A percentile compares a stretch with the other conserved stretches of the same genome.
phyloP scores from a whole-genome alignment of 2,113 vertebrate genomes.

The Pheucticus melanocephalus region DNA sequence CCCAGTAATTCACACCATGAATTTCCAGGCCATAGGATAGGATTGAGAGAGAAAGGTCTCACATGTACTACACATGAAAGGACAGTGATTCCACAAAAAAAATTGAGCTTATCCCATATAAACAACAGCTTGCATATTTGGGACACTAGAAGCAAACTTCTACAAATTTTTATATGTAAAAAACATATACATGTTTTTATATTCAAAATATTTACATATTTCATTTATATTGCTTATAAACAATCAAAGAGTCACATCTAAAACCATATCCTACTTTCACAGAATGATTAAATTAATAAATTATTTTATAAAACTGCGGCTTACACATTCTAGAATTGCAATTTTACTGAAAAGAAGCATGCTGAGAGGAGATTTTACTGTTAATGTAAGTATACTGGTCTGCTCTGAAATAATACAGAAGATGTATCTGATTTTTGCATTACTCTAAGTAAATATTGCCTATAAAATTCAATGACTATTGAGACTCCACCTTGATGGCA shows the following conservation, averaged over 20 bases:
- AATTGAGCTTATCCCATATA: neutral
- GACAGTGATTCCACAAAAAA: neutral
- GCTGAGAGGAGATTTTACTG: neutral
- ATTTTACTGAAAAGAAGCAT: neutral
- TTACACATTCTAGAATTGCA: neutral
- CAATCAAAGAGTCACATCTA: neutral
- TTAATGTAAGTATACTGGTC: neutral
- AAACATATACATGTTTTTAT: neutral
- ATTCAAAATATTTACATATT: neutral
- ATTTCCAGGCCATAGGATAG: neutral
- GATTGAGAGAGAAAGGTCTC: neutral
- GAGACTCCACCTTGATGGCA: neutral
- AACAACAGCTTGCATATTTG: neutral
- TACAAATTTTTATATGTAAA: too few species aligned
- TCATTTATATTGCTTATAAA: neutral
- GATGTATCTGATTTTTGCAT: neutral
- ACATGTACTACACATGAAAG: neutral
- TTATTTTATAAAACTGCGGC: neutral
- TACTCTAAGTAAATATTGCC: neutral
- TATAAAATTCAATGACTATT: neutral
- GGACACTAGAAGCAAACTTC: neutral
- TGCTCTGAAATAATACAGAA: neutral
- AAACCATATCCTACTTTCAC: neutral
- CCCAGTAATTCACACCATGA: neutral
- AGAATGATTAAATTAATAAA: neutral